A percentile compares a stretch with the other conserved stretches of the same genome.
Conservation (phyloP, 1,140 invertebrate species). For the Harpegnathos saltator region DNA sequence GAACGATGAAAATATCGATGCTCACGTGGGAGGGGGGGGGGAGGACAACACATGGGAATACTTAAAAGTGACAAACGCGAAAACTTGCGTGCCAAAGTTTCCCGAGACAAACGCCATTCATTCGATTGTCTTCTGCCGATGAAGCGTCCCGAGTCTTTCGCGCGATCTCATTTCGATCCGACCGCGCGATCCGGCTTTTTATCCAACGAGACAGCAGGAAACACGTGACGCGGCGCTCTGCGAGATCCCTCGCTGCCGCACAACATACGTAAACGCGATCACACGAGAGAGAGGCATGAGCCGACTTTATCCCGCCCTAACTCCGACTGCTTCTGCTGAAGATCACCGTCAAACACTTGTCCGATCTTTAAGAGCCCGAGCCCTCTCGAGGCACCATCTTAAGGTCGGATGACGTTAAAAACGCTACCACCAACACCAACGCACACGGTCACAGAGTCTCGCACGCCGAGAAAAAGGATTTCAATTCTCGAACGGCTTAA, state of each 20-base stretch:
- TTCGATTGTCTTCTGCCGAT: no score
- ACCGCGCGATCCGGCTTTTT: not conserved
- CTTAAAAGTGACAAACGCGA: not conserved
- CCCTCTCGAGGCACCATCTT: constrained; percentile 47
- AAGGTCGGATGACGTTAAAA: constrained; percentile 58
- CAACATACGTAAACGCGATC: not conserved
- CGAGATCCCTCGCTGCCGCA: not conserved
- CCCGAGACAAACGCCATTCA: no score
- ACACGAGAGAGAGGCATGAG: not conserved
- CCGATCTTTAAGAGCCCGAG: constrained; percentile 38
- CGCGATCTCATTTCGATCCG: not conserved
- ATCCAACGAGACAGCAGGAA: not conserved
- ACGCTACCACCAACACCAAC: constrained; percentile 1
- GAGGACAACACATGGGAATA: not conserved
- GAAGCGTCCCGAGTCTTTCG: no score
- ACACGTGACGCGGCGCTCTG: not conserved
- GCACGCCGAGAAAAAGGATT: not conserved
- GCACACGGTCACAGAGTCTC: not conserved
- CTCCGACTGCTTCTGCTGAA: constrained; percentile 60
- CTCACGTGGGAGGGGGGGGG: no score
- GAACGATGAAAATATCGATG: not conserved
- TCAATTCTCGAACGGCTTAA: constrained; percentile 39
- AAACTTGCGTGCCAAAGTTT: no score
- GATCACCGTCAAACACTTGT: constrained; percentile 69
- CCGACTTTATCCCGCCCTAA: constrained; percentile 28